Evolutionary conservation across 2,888 invertebrate species (phyloP), one percentile per base, ranked within the genome.

Genomic region (Cheilosia soror): DNA sequence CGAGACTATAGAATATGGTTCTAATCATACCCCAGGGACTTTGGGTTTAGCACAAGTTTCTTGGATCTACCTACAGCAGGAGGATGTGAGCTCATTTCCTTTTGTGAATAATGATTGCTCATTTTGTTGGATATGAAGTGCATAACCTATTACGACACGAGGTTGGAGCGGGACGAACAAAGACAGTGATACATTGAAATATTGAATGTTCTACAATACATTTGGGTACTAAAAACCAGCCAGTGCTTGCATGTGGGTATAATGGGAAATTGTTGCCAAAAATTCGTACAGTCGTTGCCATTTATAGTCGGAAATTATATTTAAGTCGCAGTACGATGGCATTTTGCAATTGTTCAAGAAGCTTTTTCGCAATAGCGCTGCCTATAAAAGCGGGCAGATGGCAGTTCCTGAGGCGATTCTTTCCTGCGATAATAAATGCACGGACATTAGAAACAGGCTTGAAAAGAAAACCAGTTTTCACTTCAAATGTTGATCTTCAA

Each of bases 71-170:
- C n/a, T 40, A 13, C 1, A 37, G 2, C 37, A 51, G 49, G 15
- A 51, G 63, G 53, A 53, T 53, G 31, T 73, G 37, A 44, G 47
- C 51, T 62, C 51, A 72, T 53, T 42, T 53, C 58, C 71, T 49
- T 55, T 71, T 60, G 58, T 15, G 51, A 53, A 60, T 72, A 71
- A 71, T 40, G 68, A 60, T 62, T 37, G 55, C 68, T 68, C 62
- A 80, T 80, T 75, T 68, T 53, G 27, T 3, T 68, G 62, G 62
- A 68, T 73, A 73, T 80, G 73, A 73, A 80, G 60, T 60, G 73
- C 60, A 80, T 80, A 66, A 73, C 66, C 66, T 80, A 68, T 73
- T 60, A 80, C 20, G 60, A n/a, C 55, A 80, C 20, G 60, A n/a
- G n/a, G 44, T 20, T 47, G 20, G 3, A 29, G 62, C 9, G 62